Base-by-base conservation (phyloP, 1,140 invertebrate species). In the Brachionus manjavacas region DNA sequence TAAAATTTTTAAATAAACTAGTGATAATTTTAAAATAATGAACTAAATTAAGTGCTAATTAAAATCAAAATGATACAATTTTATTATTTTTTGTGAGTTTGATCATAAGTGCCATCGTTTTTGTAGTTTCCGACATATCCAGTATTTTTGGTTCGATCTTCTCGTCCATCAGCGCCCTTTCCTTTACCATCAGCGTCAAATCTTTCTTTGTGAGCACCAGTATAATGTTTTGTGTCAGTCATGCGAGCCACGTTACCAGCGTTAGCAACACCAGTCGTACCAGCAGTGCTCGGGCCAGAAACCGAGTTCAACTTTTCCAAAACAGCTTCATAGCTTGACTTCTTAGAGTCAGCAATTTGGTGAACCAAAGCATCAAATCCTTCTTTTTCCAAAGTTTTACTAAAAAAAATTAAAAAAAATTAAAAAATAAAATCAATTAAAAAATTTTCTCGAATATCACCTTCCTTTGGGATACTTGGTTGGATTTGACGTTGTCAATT, bases 171-270 rank as follows among this genome's bases (percentile, higher is more conserved):
- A 35, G 87, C 87, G 6, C 91, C 91, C 85, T 89, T 90, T 66
- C 90, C 91, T 85, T 91, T 91, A 20, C 91, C 91, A 12, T 86
- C 85, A 6, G 86, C 87, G 84, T 91, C 90, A 86, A 91, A 91
- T 9, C 91, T 86, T 81, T 91, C 89, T 85, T 91, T 91, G 85
- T 91, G 91, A 6, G 90, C 86, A n/a, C 91, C 91, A 1, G 91
- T 91, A 85, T 91, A 91, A 35, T 88, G 86, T 2, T 85, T 85
- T 12, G 88, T 85, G 85, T 91, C 90, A 8, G 96, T 98, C 85
- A 99, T 88, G 79, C 95, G 91, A 83, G 95, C 94, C 2, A 96
- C 94, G 4, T 94, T 92, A 23, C 84, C 86, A 12, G 85, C 86
- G 70, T 86, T 87, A 4, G 85, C 83, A 11, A 83, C 70, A 72